Conservation (phyloP, 1,140 invertebrate species). For the Lanistes nyassanus region DNA sequence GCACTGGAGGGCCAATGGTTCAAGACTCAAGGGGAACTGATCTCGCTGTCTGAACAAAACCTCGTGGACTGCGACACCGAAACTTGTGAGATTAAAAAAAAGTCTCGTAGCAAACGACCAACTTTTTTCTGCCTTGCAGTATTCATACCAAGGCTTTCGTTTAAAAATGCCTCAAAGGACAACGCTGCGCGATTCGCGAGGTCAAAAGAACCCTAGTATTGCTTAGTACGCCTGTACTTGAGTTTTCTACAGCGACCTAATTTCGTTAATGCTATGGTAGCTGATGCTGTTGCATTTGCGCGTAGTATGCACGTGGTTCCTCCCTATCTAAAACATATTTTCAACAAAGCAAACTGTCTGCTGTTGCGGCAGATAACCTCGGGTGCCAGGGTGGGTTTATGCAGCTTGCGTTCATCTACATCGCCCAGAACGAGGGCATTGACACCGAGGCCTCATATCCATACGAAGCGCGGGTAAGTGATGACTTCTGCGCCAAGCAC, state of each 20-base stretch:
- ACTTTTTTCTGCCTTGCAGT: no score
- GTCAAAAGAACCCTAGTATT: neutral
- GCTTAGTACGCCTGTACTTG: neutral
- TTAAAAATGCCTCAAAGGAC: no score
- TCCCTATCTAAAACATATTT: neutral
- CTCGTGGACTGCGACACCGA: slow-evolving; percentile 89
- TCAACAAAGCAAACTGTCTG: neutral
- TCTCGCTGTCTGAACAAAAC: slow-evolving; percentile 97
- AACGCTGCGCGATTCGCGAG: no score
- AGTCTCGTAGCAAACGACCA: no score
- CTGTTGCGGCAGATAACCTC: slow-evolving; percentile 74
- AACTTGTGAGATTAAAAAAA: slow-evolving; percentile 69
- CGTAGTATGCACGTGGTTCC: neutral
- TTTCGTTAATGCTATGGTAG: neutral
- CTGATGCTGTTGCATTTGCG: neutral
- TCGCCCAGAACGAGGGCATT: slow-evolving; percentile 87
- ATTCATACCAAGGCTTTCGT: no score
- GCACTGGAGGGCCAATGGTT: slow-evolving; percentile 97
- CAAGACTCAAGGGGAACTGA: slow-evolving; percentile 82
- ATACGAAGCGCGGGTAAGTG: slow-evolving; percentile 50
- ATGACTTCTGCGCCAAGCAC: neutral
- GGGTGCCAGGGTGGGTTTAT: slow-evolving; percentile 96
- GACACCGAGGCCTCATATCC: slow-evolving; percentile 86
- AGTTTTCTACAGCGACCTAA: neutral
- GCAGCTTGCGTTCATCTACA: slow-evolving; percentile 89